A percentile compares a stretch with the other conserved stretches of the same genome.
These are phyloP conservation scores for Girardinus metallicus DNA, from an alignment of 2,797 vertebrate species.

Conservation along the genomic window DNA sequence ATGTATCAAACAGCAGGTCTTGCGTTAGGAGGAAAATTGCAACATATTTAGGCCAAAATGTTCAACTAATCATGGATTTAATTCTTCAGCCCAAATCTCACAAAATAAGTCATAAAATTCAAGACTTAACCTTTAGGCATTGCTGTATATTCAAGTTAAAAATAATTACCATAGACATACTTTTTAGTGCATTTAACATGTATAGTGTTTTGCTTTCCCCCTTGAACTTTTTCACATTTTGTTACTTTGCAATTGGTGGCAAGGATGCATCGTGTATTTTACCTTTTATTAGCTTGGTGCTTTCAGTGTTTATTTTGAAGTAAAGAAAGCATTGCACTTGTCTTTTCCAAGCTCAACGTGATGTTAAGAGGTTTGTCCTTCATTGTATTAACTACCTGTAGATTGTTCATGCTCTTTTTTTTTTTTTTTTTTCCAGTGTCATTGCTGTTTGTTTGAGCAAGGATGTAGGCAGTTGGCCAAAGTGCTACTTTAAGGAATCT, in stretches of 20 bases:
- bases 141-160: background rate
- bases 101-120: no score
- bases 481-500: slow-evolving; percentile 50
- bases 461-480: slow-evolving; percentile 39
- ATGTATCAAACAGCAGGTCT: no score
- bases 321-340: background rate
- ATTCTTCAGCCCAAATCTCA: no score
- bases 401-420: slow-evolving; percentile 16
- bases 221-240: background rate
- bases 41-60: no score
- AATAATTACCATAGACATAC: background rate
- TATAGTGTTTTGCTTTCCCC: background rate
- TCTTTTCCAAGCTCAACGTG: slow-evolving; percentile 12
- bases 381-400: slow-evolving; percentile 4
- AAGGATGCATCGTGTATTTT: background rate
- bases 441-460: slow-evolving; percentile 27
- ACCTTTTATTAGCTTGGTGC: background rate
- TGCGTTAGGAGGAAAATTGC: no score
- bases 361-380: slow-evolving; percentile 33
- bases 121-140: no score
- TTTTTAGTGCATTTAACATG: background rate
- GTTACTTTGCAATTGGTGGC: background rate
- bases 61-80: no score
- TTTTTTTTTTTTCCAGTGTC: background rate
- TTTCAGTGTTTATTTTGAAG: background rate